Evolutionary conservation across 2,888 invertebrate species (phyloP).

Genomic region (Fissipunctia ypsillon): DNA sequence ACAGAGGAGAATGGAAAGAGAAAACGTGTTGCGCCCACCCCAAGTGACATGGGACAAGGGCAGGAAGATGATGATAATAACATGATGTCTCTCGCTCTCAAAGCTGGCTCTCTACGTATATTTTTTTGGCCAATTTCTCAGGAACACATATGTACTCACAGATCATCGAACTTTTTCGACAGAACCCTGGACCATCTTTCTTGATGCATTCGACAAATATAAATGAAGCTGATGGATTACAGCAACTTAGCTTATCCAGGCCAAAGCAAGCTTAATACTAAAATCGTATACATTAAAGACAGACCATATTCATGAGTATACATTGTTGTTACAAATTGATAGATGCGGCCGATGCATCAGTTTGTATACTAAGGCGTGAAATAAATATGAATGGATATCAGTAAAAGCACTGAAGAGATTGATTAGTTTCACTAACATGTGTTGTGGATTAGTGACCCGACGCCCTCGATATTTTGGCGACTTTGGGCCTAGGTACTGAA

Average conservation of each 20-base stretch:
- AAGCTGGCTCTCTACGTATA: neutral
- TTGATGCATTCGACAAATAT: slow-evolving; percentile 8
- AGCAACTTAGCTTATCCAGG: neutral
- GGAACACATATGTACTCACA: neutral
- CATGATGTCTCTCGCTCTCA: too few species aligned
- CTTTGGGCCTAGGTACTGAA: neutral
- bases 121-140: neutral
- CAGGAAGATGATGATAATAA: too few species aligned
- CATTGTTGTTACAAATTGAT: slow-evolving; percentile 31
- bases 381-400: slow-evolving; percentile 17
- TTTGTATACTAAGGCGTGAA: neutral
- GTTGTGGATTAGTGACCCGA: neutral
- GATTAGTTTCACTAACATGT: slow-evolving; percentile 9
- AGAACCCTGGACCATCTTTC: neutral
- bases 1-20: too few species aligned
- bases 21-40: too few species aligned
- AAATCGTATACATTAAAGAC: neutral
- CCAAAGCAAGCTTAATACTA: too few species aligned
- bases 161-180: neutral
- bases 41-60: too few species aligned
- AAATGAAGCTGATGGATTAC: neutral
- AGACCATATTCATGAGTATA: slow-evolving; percentile 25
- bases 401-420: slow-evolving; percentile 25
- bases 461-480: neutral
- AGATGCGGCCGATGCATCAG: slow-evolving; percentile 50